Evolutionary conservation across 2,888 invertebrate species (phyloP).

Genomic region (Acrobasis suavella): DNA sequence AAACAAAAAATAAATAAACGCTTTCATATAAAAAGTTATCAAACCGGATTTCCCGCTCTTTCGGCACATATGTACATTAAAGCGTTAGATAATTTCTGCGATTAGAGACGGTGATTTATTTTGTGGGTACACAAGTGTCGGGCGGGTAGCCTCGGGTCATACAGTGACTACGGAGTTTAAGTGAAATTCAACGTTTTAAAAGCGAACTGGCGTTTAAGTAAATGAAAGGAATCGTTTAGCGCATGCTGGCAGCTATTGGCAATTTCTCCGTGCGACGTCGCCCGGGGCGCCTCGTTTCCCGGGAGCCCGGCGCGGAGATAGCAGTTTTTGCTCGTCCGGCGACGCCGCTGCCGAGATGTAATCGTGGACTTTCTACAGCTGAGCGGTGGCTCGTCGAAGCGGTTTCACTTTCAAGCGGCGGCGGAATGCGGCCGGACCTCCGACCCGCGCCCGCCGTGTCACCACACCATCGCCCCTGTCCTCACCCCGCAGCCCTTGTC

Average conservation of each 20-base stretch:
- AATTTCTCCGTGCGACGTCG: constrained; percentile 61
- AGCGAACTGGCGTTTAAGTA: constrained; percentile 46
- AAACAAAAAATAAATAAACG: not conserved
- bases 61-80: constrained; percentile 41
- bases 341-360: constrained; percentile 65
- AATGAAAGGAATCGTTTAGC: constrained; percentile 65
- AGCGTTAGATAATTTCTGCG: constrained; percentile 27
- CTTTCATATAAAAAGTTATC: constrained; percentile 25
- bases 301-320: constrained; percentile 65
- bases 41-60: constrained; percentile 51
- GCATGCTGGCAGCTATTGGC: constrained; percentile 57
- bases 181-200: constrained; percentile 60
- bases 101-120: constrained; percentile 41
- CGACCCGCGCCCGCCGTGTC: constrained; percentile 67
- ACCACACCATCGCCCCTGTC: constrained; percentile 49
- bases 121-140: constrained; percentile 42
- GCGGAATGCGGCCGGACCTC: constrained; percentile 80
- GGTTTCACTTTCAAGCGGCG: constrained; percentile 80
- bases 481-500: constrained; percentile 38
- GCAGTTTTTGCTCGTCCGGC: constrained; percentile 74
- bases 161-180: constrained; percentile 46
- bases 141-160: constrained; percentile 47
- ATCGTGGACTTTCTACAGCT: constrained; percentile 81
- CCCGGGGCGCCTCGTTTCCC: constrained; percentile 71
- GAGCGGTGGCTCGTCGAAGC: constrained; percentile 64